Percentiles rank a stretch among this genome's conserved stretches.
phyloP scores from a whole-genome alignment of 2,797 vertebrate species.

The Eulemur albifrons region DNA sequence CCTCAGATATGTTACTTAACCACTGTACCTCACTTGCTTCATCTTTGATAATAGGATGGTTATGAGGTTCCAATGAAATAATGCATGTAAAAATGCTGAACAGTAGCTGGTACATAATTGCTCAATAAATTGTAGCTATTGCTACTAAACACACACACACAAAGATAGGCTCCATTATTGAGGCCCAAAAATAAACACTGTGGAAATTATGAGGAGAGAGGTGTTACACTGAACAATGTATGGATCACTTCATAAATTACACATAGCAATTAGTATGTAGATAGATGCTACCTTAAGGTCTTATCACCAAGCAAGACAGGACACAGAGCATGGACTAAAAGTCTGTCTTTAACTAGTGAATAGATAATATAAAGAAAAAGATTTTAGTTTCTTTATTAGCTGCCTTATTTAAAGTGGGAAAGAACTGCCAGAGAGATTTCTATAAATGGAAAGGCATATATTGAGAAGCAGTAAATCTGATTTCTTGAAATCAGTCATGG shows the following conservation, averaged over 20 bases:
- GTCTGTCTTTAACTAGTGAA: background rate
- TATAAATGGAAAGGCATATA: background rate
- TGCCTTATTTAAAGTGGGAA: background rate
- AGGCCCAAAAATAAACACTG: background rate
- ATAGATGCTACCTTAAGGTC: background rate
- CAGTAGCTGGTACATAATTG: background rate
- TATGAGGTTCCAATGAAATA: background rate
- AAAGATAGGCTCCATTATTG: background rate
- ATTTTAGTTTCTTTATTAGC: background rate
- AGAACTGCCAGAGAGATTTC: background rate
- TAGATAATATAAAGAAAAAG: background rate
- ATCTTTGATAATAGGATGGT: background rate
- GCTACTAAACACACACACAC: background rate
- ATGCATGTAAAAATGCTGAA: background rate
- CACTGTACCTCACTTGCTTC: background rate
- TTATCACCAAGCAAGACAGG: background rate
- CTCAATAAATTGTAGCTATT: background rate
- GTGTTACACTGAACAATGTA: background rate
- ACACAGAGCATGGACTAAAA: background rate
- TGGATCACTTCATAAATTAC: background rate
- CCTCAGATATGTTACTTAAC: background rate
- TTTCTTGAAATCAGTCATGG: background rate
- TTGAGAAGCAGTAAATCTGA: background rate
- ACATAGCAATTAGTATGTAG: background rate
- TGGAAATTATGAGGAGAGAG: background rate